A percentile compares a stretch with the other conserved stretches of the same genome.
Conservation (phyloP, 2,888 invertebrate genomes). For the Drosophila tripunctata region DNA sequence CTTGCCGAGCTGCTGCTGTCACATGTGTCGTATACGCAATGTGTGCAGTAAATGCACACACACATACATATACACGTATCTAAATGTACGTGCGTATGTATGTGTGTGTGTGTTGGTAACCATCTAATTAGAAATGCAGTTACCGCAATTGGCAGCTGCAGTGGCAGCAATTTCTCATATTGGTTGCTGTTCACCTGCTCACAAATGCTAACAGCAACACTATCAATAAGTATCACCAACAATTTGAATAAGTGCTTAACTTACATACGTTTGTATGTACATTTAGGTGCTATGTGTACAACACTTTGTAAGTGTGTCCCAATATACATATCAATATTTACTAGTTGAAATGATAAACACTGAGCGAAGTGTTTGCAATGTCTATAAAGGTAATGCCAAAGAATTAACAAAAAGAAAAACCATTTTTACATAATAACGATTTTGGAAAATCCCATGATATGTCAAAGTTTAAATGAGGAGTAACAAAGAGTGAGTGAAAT, state of each 20-base stretch:
- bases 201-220: not conserved
- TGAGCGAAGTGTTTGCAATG: too few relatives aligned
- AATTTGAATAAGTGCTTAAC: not conserved
- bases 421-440: too few relatives aligned
- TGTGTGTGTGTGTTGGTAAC: not conserved
- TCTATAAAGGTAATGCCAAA: too few relatives aligned
- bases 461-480: too few relatives aligned
- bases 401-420: too few relatives aligned
- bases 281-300: too few relatives aligned
- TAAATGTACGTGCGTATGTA: not conserved
- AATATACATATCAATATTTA: not conserved
- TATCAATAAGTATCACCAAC: too few relatives aligned
- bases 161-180: conserved; percentile 31
- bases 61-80: not conserved
- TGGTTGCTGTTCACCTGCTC: conserved; percentile 13
- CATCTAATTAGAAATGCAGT: conserved; percentile 61
- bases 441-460: too few relatives aligned
- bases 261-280: too few relatives aligned
- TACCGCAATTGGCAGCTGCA: conserved; percentile 57
- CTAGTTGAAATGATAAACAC: not conserved
- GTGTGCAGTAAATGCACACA: conserved; percentile 4
- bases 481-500: too few relatives aligned
- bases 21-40: conserved; percentile 49
- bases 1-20: conserved; percentile 32
- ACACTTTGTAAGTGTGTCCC: conserved; percentile 5